Percentiles rank a stretch among this genome's conserved stretches.
Conservation (phyloP, 2,888 invertebrate species). For the Andrena minutula region DNA sequence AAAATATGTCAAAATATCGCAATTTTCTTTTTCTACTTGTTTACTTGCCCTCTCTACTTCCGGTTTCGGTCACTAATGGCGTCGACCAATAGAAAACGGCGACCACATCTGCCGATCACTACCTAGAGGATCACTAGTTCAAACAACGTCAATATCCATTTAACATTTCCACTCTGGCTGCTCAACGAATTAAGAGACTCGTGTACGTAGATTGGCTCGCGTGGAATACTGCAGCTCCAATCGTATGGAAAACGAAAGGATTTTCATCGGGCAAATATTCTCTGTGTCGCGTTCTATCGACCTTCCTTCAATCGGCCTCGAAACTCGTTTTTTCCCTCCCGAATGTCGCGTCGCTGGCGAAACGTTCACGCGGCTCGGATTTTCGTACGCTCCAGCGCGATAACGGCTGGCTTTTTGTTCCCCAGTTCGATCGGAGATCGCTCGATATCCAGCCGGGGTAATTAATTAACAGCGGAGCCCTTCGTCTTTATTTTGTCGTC, state of each 20-base stretch:
- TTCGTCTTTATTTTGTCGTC: constrained; percentile 26
- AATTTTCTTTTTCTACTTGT: too few relatives aligned
- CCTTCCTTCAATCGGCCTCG: constrained; percentile 2
- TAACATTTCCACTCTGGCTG: too few relatives aligned
- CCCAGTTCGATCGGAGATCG: constrained; percentile 24
- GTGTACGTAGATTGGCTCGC: neutral
- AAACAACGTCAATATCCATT: too few relatives aligned
- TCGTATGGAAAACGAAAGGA: constrained; percentile 8
- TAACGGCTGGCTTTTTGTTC: constrained; percentile 24
- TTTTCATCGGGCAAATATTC: constrained; percentile 5
- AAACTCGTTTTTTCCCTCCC: neutral
- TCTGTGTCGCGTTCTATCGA: neutral
- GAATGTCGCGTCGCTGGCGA: neutral
- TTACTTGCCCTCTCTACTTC: too few relatives aligned
- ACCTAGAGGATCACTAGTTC: too few relatives aligned
- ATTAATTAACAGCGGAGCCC: constrained; percentile 18
- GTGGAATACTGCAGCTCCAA: constrained; percentile 11
- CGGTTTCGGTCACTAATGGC: too few relatives aligned
- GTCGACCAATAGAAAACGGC: too few relatives aligned
- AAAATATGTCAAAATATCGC: too few relatives aligned
- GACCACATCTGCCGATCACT: too few relatives aligned
- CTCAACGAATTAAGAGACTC: neutral
- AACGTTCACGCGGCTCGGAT: neutral
- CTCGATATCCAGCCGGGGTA: constrained; percentile 10
- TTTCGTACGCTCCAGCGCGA: neutral